A percentile compares a stretch with the other conserved stretches of the same genome.
These are phyloP conservation scores for Tachina fera DNA, from an alignment of 2,888 invertebrate species.

Conservation along the genomic window DNA sequence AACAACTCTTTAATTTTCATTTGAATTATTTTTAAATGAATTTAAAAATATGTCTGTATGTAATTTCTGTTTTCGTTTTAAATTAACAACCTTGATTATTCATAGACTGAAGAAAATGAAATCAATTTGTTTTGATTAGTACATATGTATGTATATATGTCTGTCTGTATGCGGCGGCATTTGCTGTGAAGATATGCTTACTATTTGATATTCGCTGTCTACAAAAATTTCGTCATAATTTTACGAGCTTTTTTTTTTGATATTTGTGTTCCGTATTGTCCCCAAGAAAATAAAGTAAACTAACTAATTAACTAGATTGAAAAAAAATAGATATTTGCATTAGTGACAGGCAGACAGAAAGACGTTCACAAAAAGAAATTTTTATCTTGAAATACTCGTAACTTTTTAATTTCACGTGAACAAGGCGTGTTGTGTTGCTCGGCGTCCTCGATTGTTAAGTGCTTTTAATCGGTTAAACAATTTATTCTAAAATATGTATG, in stretches of 20 bases:
- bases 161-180: not conserved
- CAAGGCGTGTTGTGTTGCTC: slow-evolving; percentile 46
- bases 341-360: not conserved
- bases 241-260: not conserved
- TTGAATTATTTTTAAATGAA: not conserved
- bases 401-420: slow-evolving; percentile 53
- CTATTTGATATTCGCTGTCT: slow-evolving; percentile 2
- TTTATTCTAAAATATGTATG: not conserved
- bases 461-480: slow-evolving; percentile 16
- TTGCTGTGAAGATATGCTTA: not conserved
- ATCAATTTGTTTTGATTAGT: not conserved
- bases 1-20: not conserved
- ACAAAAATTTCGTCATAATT: slow-evolving; percentile 40
- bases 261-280: slow-evolving; percentile 5
- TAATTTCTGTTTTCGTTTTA: not conserved
- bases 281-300: slow-evolving; percentile 1
- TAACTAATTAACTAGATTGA: slow-evolving; percentile 14
- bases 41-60: not conserved
- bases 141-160: too few relatives aligned
- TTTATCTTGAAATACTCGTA: slow-evolving; percentile 7
- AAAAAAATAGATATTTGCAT: not conserved
- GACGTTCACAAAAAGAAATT: not conserved
- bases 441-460: not conserved
- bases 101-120: not conserved
- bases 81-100: not conserved